Conservation (phyloP, 2,888 invertebrate species). For the Acanthosepion lycidas region DNA sequence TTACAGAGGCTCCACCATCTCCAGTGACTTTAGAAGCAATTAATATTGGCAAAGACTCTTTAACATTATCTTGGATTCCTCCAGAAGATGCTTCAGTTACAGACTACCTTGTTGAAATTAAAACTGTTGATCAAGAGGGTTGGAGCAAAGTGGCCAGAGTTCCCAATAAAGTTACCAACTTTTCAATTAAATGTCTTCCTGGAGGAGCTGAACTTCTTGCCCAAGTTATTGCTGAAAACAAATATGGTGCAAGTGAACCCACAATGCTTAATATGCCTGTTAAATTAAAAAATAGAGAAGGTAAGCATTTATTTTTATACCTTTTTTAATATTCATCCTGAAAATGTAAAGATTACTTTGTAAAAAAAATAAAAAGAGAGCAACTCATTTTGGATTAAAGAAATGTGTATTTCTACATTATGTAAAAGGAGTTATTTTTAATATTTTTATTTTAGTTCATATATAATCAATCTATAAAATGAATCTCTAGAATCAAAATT, state of each 20-base stretch:
- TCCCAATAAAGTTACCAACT: conserved; percentile 60
- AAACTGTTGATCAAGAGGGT: conserved; percentile 82
- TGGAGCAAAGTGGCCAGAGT: conserved; percentile 79
- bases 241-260: conserved; percentile 69
- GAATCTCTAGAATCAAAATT: too few species aligned
- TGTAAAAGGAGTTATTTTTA: too few species aligned
- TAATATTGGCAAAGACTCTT: conserved; percentile 65
- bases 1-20: conserved; percentile 65
- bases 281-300: background rate
- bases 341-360: too few species aligned
- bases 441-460: too few species aligned
- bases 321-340: background rate
- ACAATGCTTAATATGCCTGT: conserved; percentile 67
- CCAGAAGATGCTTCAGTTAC: conserved; percentile 70
- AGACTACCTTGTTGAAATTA: conserved; percentile 72
- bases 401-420: too few species aligned
- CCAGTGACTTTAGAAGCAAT: conserved; percentile 66
- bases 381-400: too few species aligned
- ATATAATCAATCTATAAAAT: too few species aligned
- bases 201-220: conserved; percentile 82
- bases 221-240: conserved; percentile 87
- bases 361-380: too few species aligned
- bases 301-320: background rate
- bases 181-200: conserved; percentile 62
- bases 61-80: conserved; percentile 70